These are phyloP conservation scores for Tapirus indicus DNA, from an alignment of 2,797 vertebrate species.

Conservation along the genomic window DNA sequence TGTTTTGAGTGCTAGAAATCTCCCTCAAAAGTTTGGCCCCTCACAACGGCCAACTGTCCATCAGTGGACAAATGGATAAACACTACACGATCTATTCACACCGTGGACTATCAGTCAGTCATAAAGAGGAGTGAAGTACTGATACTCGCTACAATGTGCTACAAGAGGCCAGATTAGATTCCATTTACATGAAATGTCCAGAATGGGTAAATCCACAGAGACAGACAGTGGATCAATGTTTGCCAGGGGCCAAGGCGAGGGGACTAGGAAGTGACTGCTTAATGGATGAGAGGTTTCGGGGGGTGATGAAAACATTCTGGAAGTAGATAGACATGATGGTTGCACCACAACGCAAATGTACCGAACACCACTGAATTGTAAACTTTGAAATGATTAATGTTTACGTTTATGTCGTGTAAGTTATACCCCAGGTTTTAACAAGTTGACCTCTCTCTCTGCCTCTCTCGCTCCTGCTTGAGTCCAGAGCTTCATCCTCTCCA, in stretches of 20 bases:
- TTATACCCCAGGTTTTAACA: too few species aligned
- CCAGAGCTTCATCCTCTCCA: too few species aligned
- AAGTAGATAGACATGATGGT: rapidly evolving
- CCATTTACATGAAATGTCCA: rapidly evolving
- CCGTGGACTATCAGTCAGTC: rapidly evolving
- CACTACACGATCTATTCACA: rapidly evolving
- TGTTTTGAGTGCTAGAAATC: background rate
- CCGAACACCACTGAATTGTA: background rate
- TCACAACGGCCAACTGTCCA: background rate
- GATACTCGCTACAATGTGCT: rapidly evolving
- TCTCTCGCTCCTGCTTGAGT: background rate
- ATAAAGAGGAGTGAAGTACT: rapidly evolving
- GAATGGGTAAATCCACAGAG: background rate
- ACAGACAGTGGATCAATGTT: rapidly evolving
- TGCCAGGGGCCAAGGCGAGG: rapidly evolving
- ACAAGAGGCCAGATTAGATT: background rate
- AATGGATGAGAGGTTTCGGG: rapidly evolving
- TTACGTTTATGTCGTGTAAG: background rate
- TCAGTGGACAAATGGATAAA: rapidly evolving
- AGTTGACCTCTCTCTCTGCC: background rate
- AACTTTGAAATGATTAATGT: background rate
- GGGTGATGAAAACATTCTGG: too few species aligned
- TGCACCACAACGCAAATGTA: rapidly evolving
- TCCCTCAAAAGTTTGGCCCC: background rate
- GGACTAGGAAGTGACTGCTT: too few species aligned